Evolutionary conservation across 2,113 vertebrate species (phyloP), one percentile per base, ranked within the genome.

Genomic region (Brachyhypopomus gauderio): DNA sequence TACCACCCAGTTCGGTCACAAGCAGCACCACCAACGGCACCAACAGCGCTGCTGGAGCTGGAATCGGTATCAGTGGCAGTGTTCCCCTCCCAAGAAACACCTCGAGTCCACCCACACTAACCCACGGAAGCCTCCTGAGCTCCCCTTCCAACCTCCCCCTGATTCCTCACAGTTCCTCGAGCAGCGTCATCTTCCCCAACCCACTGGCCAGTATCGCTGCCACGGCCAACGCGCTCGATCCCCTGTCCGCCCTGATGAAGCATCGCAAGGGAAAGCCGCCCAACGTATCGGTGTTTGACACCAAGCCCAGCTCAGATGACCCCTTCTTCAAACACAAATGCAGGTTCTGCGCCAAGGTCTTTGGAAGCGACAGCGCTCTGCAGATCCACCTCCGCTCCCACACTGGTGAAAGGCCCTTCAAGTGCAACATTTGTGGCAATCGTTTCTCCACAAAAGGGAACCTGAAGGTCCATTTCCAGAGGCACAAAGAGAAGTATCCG

Each of bases 251-350:
- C 64, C 93, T 99, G 79, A 96, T 98, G 96, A 99, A 98, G 88
- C 97, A 99, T 80, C 96, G 96, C 84, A 99, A 99, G 89, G 97
- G 97, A 87, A 99, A 99, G 86, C 97, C 97, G 77, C 97, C 97
- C 23, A 98, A 98, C 9, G 97, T 98, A 87, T 98, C 97, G 1
- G 96, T 97, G 85, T 98, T 98, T 84, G 98, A 99, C 89, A 96
- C 97, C 72, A 99, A 98, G 93, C 94, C 96, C 75, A 96, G 94
- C 81, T 95, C 96, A 0, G 97, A 99, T 89, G 98, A 99, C 90
- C 96, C 97, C n/a, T 99, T 99, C 91, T 99, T 99, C 88, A 99
- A 99, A 89, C 98, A 99, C 87, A 99, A 99, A 91, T 99, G 98
- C 89, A 93, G 97, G 67, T 99, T 98, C 92, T 99, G 98, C 90